These are phyloP conservation scores for Osedax fenrisi DNA, from an alignment of 2,888 invertebrate genomes.

Conservation along the genomic window DNA sequence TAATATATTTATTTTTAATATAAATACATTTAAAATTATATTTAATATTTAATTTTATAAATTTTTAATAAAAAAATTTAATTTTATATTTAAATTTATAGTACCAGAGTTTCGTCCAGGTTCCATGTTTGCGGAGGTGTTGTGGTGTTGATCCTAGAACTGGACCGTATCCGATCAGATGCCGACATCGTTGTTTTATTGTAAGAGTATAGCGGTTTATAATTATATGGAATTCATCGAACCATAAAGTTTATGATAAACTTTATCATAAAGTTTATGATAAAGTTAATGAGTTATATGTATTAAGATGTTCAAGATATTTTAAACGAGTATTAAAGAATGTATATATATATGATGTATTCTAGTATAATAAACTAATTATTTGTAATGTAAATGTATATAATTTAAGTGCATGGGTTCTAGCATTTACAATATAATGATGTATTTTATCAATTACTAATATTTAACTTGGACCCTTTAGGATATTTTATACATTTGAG, in stretches of 20 bases:
- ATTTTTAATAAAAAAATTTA: not conserved
- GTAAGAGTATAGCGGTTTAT: too few relatives aligned
- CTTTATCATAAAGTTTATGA: too few relatives aligned
- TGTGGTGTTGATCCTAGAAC: not conserved
- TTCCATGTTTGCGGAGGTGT: constrained; percentile 5
- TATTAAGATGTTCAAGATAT: not conserved
- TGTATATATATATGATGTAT: not conserved
- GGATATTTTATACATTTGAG: too few relatives aligned
- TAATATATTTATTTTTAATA: not conserved
- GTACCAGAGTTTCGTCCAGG: constrained; percentile 12
- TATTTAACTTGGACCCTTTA: too few relatives aligned
- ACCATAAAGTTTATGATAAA: not conserved
- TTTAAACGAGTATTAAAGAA: not conserved
- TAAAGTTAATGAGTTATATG: too few relatives aligned
- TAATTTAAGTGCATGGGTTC: too few relatives aligned
- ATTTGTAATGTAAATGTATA: too few relatives aligned
- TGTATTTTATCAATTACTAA: too few relatives aligned
- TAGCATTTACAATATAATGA: too few relatives aligned
- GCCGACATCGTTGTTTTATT: not conserved
- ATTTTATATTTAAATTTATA: not conserved
- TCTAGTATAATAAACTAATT: too few relatives aligned
- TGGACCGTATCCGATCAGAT: not conserved
- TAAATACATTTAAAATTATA: not conserved
- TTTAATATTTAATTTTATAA: not conserved
- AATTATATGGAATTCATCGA: not conserved